Conservation (phyloP, 2,113 vertebrate species). For the Oreotrochilus melanogaster region DNA sequence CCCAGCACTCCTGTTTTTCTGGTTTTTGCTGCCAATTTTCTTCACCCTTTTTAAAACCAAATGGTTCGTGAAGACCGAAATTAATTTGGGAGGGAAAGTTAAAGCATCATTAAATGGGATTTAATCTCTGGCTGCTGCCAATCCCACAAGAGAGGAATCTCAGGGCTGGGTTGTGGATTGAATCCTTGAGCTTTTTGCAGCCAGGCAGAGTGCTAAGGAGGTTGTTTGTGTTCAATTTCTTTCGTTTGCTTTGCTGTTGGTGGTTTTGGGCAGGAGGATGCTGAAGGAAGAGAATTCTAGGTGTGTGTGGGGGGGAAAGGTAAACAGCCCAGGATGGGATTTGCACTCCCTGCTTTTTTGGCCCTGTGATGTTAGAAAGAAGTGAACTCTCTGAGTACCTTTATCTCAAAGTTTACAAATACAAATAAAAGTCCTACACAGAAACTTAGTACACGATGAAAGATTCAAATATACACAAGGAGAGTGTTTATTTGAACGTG, state of each 20-base stretch:
- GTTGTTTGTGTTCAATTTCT: not conserved
- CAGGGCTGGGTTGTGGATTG: not conserved
- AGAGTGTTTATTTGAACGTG: slow-evolving; percentile 35
- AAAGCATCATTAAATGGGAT: slow-evolving; percentile 25
- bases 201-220: accelerated
- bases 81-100: slow-evolving; percentile 10
- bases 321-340: not conserved
- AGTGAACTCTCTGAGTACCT: not conserved
- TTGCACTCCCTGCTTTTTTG: not conserved
- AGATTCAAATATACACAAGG: slow-evolving; percentile 1
- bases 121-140: slow-evolving; percentile 13
- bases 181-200: not conserved
- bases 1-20: not conserved
- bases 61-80: slow-evolving; percentile 17
- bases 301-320: not conserved
- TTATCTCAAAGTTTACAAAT: slow-evolving; percentile 40
- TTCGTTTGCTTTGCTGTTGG: not conserved
- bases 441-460: not conserved
- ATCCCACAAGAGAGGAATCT: not conserved
- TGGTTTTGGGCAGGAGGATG: not conserved
- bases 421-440: not conserved
- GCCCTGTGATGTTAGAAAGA: not conserved
- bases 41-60: slow-evolving; percentile 19
- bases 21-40: not conserved
- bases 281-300: not conserved